phyloP scores from a whole-genome alignment of 1,140 invertebrate genomes.

The Metopolophium dirhodum region DNA sequence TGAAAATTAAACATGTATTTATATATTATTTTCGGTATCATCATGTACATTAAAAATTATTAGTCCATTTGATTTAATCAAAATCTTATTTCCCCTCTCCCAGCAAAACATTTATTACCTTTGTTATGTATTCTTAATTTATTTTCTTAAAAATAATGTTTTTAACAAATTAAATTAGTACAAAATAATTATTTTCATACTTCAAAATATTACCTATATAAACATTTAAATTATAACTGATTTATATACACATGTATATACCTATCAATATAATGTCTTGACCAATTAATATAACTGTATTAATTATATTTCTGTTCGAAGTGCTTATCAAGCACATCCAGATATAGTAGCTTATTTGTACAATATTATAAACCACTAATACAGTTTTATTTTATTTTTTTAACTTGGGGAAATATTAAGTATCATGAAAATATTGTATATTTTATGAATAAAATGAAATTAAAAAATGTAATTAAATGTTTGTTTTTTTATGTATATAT shows the following conservation, averaged over 20 bases:
- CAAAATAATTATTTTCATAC: slow-evolving; percentile 5
- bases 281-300: slow-evolving; percentile 25
- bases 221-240: neutral
- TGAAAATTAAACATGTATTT: neutral
- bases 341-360: slow-evolving; percentile 41
- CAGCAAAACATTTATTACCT: neutral
- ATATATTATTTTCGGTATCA: neutral
- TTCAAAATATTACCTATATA: neutral
- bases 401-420: slow-evolving; percentile 26
- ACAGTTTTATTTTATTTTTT: slow-evolving; percentile 10
- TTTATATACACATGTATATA: neutral
- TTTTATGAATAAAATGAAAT: slow-evolving; percentile 47
- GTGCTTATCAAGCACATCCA: slow-evolving; percentile 1
- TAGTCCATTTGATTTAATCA: slow-evolving; percentile 38
- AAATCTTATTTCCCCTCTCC: neutral
- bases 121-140: slow-evolving; percentile 9
- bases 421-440: slow-evolving; percentile 47
- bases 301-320: neutral
- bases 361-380: slow-evolving; percentile 36
- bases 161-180: neutral
- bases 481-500: slow-evolving; percentile 8
- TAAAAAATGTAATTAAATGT: slow-evolving; percentile 16
- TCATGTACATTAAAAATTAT: slow-evolving; percentile 16
- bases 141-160: neutral
- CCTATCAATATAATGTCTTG: neutral